phyloP scores from a whole-genome alignment of 2,888 invertebrate species.

The Mesorhabditis sp. region DNA sequence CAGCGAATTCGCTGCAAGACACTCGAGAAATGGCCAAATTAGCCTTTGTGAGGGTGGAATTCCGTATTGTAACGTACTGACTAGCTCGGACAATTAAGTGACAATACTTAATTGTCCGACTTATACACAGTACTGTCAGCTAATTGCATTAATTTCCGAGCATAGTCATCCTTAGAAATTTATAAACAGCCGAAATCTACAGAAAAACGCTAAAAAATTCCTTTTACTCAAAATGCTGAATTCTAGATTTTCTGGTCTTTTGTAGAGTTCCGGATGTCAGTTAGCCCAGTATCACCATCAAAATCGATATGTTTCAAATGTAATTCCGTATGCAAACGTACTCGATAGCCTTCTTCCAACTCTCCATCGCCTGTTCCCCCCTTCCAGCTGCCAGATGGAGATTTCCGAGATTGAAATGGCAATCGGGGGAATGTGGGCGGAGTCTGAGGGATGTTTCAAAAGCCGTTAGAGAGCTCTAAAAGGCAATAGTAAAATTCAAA shows the following conservation, averaged over 20 bases:
- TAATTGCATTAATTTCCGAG: no score
- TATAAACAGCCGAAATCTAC: no score
- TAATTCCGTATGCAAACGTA: constrained; percentile 56
- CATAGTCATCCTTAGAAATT: no score
- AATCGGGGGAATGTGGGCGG: constrained; percentile 80
- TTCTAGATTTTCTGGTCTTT: background rate
- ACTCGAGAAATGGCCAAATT: no score
- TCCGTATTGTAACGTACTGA: no score
- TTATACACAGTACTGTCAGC: no score
- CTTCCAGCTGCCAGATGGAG: constrained; percentile 78
- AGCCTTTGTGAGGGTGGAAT: no score
- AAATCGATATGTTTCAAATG: background rate
- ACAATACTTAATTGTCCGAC: no score
- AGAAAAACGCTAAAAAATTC: constrained; percentile 70
- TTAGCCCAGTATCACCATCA: background rate
- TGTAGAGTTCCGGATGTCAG: background rate
- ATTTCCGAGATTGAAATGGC: constrained; percentile 89
- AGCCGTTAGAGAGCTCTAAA: constrained; percentile 73
- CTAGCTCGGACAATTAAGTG: no score
- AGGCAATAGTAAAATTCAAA: constrained; percentile 59
- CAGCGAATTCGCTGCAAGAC: no score
- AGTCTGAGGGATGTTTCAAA: constrained; percentile 76
- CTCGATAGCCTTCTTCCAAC: constrained; percentile 78
- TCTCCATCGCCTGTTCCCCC: constrained; percentile 72
- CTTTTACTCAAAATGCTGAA: no score